These are phyloP conservation scores for Dufourea novaeangliae DNA, from an alignment of 1,140 invertebrate genomes.

Conservation along the genomic window DNA sequence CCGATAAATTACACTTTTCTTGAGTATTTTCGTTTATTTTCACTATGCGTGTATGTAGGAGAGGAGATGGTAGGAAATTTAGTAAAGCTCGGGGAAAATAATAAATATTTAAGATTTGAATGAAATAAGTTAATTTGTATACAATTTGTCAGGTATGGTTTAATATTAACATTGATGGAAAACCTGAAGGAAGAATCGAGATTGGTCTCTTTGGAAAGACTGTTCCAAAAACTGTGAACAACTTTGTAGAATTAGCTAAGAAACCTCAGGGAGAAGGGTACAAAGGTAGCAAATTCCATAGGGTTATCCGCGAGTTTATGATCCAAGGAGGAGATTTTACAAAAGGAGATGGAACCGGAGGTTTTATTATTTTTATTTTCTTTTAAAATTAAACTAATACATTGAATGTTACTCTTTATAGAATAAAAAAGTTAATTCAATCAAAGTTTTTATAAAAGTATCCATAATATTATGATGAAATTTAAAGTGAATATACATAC, in stretches of 20 bases:
- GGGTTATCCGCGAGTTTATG: slow-evolving; percentile 97
- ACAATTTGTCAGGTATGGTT: slow-evolving; percentile 96
- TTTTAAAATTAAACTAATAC: background rate
- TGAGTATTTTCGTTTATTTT: background rate
- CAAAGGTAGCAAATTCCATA: slow-evolving; percentile 95
- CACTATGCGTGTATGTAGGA: background rate
- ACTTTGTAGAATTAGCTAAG: slow-evolving; percentile 93
- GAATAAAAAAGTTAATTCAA: slow-evolving; percentile 28
- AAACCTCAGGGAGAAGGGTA: slow-evolving; percentile 91
- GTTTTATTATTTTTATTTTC: slow-evolving; percentile 78
- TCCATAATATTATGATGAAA: background rate
- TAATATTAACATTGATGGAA: slow-evolving; percentile 93
- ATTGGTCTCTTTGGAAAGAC: slow-evolving; percentile 98
- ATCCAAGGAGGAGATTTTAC: slow-evolving; percentile 97
- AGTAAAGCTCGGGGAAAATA: background rate
- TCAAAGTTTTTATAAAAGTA: background rate
- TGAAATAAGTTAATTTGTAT: slow-evolving; percentile 12
- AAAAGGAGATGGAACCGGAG: slow-evolving; percentile 95
- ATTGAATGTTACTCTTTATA: slow-evolving; percentile 11
- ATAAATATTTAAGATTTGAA: background rate
- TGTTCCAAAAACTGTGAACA: slow-evolving; percentile 96
- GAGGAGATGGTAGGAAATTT: background rate
- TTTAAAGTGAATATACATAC: slow-evolving; percentile 35
- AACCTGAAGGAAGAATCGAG: slow-evolving; percentile 89
- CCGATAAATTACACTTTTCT: slow-evolving; percentile 9